Conservation (phyloP, 2,888 invertebrate species). For the Drosophila aldrichi region DNA sequence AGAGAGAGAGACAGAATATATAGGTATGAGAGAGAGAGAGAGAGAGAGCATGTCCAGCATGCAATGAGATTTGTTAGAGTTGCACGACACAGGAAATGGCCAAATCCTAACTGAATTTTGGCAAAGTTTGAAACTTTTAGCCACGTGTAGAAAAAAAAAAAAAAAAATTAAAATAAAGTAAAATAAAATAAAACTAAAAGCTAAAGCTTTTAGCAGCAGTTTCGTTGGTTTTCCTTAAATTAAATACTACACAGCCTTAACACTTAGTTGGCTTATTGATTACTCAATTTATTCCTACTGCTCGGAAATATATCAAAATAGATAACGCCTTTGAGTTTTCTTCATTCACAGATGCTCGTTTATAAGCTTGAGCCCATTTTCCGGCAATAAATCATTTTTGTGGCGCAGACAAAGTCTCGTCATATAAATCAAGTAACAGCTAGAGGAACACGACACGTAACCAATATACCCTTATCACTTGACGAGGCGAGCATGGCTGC, state of each 20-base stretch:
- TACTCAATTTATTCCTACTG: not conserved
- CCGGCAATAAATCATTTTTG: constrained; percentile 1
- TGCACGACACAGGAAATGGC: constrained; percentile 19
- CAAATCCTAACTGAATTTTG: constrained; percentile 12
- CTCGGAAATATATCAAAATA: not conserved
- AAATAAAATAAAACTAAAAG: not conserved
- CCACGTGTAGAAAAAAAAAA: not conserved
- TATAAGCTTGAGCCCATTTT: not conserved
- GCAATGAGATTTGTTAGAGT: constrained; percentile 20
- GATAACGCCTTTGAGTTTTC: not conserved
- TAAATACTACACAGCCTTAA: constrained; percentile 9
- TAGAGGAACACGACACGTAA: not conserved
- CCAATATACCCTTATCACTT: constrained; percentile 5
- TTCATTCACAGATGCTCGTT: not conserved
- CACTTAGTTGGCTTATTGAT: constrained; percentile 19
- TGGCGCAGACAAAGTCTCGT: not conserved
- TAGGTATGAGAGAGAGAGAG: not conserved
- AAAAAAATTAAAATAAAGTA: too few species aligned
- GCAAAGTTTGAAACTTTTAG: constrained; percentile 19
- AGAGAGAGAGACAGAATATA: not conserved
- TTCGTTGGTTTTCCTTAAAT: not conserved
- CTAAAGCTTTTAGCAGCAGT: constrained; percentile 10
- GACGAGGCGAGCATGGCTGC: not conserved
- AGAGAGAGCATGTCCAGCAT: not conserved
- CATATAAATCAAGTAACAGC: not conserved